These are phyloP conservation scores for Campylomormyrus numenius DNA, from an alignment of 2,113 vertebrate species.

Conservation along the genomic window DNA sequence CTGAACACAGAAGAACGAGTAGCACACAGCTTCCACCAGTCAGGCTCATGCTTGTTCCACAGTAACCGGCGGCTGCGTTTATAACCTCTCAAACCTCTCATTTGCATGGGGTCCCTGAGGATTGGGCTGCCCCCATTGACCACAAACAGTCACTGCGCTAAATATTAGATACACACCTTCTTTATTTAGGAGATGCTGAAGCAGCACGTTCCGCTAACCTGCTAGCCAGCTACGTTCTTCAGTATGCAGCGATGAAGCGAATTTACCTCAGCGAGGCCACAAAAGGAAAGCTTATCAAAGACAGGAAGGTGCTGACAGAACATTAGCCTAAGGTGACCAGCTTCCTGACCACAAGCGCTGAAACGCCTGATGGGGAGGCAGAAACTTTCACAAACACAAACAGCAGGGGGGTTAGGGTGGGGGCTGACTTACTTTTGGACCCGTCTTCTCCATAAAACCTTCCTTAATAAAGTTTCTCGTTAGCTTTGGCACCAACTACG, in stretches of 20 bases:
- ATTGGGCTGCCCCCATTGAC: background rate
- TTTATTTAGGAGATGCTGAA: background rate
- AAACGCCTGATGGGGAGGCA: background rate
- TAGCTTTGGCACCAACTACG: constrained; percentile 70
- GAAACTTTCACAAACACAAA: background rate
- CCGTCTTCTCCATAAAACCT: constrained; percentile 89
- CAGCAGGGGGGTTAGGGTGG: too few species aligned
- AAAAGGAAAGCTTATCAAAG: background rate
- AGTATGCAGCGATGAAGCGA: background rate
- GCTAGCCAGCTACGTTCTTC: background rate
- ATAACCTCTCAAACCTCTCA: background rate
- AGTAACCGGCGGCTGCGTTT: background rate
- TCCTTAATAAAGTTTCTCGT: constrained; percentile 77
- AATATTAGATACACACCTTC: background rate
- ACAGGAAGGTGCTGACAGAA: background rate
- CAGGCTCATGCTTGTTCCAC: background rate
- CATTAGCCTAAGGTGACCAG: background rate
- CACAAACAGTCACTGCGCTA: background rate
- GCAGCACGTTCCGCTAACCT: background rate
- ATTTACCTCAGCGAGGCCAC: background rate
- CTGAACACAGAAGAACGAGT: background rate
- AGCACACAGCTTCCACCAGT: background rate
- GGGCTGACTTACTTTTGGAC: constrained; percentile 64
- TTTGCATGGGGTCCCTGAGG: background rate
- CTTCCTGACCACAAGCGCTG: background rate